These are phyloP conservation scores for Cheilosia vernalis DNA, from an alignment of 2,888 invertebrate genomes.

Conservation along the genomic window DNA sequence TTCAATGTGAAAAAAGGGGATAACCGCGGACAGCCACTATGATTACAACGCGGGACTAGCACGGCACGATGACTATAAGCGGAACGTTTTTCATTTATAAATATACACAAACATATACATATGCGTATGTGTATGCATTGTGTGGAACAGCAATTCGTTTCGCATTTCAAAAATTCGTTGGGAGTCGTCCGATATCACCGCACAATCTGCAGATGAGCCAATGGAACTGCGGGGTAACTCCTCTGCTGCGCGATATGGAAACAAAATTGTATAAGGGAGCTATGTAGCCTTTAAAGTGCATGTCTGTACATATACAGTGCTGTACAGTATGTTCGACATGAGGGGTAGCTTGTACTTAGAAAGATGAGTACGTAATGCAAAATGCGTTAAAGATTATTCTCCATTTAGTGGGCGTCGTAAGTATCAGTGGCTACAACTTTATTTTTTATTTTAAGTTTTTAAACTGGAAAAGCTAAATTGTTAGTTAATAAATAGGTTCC, in stretches of 20 bases:
- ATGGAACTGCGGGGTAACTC: slow-evolving; percentile 11
- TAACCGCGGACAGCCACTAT: slow-evolving; percentile 59
- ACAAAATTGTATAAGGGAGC: neutral
- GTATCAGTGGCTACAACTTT: no score
- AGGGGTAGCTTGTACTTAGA: neutral
- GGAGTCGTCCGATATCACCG: slow-evolving; percentile 17
- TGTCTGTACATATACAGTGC: neutral
- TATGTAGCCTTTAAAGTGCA: slow-evolving; percentile 15
- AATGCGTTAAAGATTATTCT: no score
- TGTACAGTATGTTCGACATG: slow-evolving; percentile 37
- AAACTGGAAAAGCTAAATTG: no score
- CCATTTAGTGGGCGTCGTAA: no score
- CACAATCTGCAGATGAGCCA: neutral
- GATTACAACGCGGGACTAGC: slow-evolving; percentile 30
- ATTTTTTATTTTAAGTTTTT: no score
- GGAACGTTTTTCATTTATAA: slow-evolving; percentile 7
- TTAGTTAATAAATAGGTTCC: no score
- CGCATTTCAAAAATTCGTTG: slow-evolving; percentile 60
- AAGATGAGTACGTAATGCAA: no score
- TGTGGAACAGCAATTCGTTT: slow-evolving; percentile 55
- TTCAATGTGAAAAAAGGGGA: slow-evolving; percentile 58
- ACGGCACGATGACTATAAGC: slow-evolving; percentile 42
- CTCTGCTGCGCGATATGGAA: neutral
- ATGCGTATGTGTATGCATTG: slow-evolving; percentile 9
- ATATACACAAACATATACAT: no score